These are phyloP conservation scores for Drosophila pruinosa DNA, from an alignment of 1,140 invertebrate species.

Conservation along the genomic window DNA sequence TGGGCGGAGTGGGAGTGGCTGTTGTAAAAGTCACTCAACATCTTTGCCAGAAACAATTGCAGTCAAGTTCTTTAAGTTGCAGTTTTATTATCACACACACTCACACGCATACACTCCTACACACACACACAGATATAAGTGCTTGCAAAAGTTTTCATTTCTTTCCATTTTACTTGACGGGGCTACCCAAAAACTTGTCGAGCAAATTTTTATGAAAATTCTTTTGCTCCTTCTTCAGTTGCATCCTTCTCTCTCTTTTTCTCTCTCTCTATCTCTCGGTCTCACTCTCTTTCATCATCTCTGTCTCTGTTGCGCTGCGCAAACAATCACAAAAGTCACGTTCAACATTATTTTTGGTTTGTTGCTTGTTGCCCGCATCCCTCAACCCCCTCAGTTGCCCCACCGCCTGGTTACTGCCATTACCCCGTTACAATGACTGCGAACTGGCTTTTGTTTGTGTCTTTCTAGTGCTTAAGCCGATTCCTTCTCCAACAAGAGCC, in stretches of 20 bases:
- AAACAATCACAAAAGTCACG: slow-evolving; percentile 81
- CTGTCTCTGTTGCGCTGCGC: slow-evolving; percentile 18
- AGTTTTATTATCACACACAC: slow-evolving; percentile 74
- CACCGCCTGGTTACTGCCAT: slow-evolving; percentile 12
- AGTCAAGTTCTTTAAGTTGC: slow-evolving; percentile 79
- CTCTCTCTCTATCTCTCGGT: background rate
- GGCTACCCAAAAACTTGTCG: slow-evolving; percentile 60
- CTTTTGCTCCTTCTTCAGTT: slow-evolving; percentile 39
- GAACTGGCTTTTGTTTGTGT: slow-evolving; percentile 77
- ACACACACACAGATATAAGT: slow-evolving; percentile 6
- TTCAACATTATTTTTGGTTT: slow-evolving; percentile 82
- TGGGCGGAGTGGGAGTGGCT: background rate
- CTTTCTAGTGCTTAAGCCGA: slow-evolving; percentile 77
- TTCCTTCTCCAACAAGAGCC: slow-evolving; percentile 23
- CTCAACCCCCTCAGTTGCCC: background rate
- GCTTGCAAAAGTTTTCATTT: slow-evolving; percentile 69
- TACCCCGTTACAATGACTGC: slow-evolving; percentile 56
- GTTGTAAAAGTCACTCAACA: slow-evolving; percentile 76
- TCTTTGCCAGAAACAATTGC: slow-evolving; percentile 76
- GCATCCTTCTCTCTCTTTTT: background rate
- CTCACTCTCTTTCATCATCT: background rate
- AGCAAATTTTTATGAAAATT: slow-evolving; percentile 81
- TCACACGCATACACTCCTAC: slow-evolving; percentile 9
- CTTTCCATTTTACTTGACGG: slow-evolving; percentile 55
- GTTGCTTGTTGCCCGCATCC: slow-evolving; percentile 64